These are phyloP conservation scores for Sebastes hubbsi DNA, from an alignment of 2,797 vertebrate genomes.

Conservation along the genomic window DNA sequence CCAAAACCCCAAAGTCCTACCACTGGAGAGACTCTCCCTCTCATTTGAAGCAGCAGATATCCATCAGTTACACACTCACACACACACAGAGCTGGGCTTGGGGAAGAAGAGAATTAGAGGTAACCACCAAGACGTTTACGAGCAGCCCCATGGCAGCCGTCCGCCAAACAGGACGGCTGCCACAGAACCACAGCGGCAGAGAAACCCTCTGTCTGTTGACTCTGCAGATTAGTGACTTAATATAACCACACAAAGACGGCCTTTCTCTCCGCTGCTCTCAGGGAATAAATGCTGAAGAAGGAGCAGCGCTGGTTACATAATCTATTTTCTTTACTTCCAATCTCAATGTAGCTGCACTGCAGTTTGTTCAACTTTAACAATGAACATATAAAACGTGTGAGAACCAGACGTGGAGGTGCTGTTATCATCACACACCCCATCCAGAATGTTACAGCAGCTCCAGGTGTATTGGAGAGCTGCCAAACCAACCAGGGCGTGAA, in stretches of 20 bases:
- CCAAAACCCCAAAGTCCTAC: conserved; percentile 33
- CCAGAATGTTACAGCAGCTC: too few relatives aligned
- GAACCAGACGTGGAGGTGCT: too few relatives aligned
- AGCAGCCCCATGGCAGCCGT: conserved; percentile 63
- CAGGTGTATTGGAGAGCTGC: too few relatives aligned
- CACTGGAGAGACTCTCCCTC: conserved; percentile 37
- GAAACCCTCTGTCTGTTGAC: conserved; percentile 66
- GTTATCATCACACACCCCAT: too few relatives aligned
- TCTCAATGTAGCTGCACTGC: background rate
- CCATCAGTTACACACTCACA: conserved; percentile 33
- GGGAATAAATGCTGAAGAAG: conserved; percentile 40
- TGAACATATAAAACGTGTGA: background rate
- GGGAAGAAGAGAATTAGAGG: conserved; percentile 52
- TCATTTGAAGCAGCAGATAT: conserved; percentile 51
- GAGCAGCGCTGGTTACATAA: conserved; percentile 48
- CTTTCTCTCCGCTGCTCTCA: conserved; percentile 55
- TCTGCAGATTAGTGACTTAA: conserved; percentile 72
- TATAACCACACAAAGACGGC: conserved; percentile 68
- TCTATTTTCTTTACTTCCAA: conserved; percentile 23
- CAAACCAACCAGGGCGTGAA: too few relatives aligned
- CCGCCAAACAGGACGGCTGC: conserved; percentile 50
- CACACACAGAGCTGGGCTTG: conserved; percentile 13
- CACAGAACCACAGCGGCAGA: conserved; percentile 61
- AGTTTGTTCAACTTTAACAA: background rate
- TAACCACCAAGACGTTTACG: conserved; percentile 65